Evolutionary conservation across 2,797 vertebrate species (phyloP).

Genomic region (Heterohyrax brucei): DNA sequence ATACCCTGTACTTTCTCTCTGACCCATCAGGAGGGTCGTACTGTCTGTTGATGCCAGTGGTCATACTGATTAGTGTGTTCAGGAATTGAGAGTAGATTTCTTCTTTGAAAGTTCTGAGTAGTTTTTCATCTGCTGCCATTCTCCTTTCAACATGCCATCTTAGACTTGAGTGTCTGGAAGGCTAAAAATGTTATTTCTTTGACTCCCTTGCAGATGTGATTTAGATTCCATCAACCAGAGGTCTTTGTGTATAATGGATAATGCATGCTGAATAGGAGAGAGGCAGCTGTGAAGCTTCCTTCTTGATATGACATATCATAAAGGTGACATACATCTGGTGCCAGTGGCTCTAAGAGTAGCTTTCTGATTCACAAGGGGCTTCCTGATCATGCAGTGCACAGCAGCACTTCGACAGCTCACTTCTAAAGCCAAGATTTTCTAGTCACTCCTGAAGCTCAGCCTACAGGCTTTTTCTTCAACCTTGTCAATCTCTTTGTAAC

Average conservation of each 20-base stretch:
- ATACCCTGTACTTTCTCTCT: background rate
- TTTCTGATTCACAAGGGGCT: background rate
- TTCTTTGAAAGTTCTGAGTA: background rate
- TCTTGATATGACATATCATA: background rate
- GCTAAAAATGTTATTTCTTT: slow-evolving; percentile 8
- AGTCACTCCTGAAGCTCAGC: slow-evolving; percentile 38
- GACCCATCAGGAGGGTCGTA: background rate
- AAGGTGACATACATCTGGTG: background rate
- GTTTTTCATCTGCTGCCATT: slow-evolving; percentile 6
- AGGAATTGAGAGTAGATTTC: background rate
- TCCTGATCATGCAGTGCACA: background rate
- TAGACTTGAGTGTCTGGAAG: background rate
- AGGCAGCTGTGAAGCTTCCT: background rate
- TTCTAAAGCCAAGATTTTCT: background rate
- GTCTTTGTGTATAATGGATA: background rate
- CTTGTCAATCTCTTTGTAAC: background rate
- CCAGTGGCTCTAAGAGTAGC: background rate
- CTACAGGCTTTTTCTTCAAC: background rate
- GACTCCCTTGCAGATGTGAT: background rate
- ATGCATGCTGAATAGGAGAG: background rate
- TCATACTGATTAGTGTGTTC: background rate
- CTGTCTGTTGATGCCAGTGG: background rate
- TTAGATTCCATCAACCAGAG: background rate
- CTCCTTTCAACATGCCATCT: background rate
- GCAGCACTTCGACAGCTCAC: background rate